Evolutionary conservation across 2,888 invertebrate species (phyloP), one percentile per base, ranked within the genome.

Genomic region (Dione juno): DNA sequence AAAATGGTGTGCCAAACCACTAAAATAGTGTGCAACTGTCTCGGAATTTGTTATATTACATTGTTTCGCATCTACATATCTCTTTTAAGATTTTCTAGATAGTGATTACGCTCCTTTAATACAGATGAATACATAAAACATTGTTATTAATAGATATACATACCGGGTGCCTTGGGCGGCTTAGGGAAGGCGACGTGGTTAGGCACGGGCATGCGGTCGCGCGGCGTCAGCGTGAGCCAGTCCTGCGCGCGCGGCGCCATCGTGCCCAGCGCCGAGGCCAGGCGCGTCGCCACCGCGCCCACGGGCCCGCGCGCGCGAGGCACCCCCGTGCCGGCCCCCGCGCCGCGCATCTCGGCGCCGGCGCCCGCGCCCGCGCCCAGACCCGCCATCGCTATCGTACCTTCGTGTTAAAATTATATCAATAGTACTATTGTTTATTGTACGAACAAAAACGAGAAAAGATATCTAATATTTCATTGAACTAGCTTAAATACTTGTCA

Each of bases 91-190:
- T 41, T 41, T 41, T 41, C 10, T 11, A 41, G 8, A 41, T 41
- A 41, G 2, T 10, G 2, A 41, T 5, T 41, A 41, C 7, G 41
- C 41, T 41, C 28, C 5, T 28, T 3, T 28, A 28, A 28, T 5
- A 28, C 2, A 28, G 5, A 5, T 5, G 28, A 28, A 28, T 28
- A n/a, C n/a, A n/a, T n/a, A n/a, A n/a, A n/a, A n/a, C n/a, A n/a
- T n/a, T n/a, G n/a, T n/a, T n/a, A n/a, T n/a, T n/a, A n/a, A n/a
- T n/a, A n/a, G n/a, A n/a, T 14, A 1, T 5, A 52, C 52, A 13
- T 28, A 96, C 96, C 97, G 74, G 97, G 96, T 72, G 96, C 98
- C 89, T 97, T 97, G 61, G 98, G 98, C 76, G 98, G 98, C 88
- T 97, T 97, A 67, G 98, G 98, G 92, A 97, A 98, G 81, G 96